Percentiles rank a stretch among this genome's conserved stretches.
Conservation (phyloP, 2,797 vertebrate genomes). For the Jordanella pulchra region DNA sequence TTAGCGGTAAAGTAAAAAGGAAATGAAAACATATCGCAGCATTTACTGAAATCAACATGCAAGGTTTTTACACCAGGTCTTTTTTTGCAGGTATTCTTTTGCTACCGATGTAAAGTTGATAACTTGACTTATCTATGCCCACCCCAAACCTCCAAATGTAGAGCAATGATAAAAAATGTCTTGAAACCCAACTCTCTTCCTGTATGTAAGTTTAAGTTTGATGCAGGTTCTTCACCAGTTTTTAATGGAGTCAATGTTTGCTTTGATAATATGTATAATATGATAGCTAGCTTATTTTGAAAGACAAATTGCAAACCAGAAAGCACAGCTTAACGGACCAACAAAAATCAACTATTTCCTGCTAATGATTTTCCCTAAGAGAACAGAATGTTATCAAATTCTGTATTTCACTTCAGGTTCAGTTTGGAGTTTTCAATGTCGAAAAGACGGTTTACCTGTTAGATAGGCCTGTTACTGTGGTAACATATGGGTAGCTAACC, state of each 20-base stretch:
- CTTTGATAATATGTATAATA: neutral
- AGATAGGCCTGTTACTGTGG: neutral
- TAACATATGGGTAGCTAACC: neutral
- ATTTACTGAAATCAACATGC: neutral
- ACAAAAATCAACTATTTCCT: neutral
- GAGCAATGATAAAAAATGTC: neutral
- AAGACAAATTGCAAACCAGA: neutral
- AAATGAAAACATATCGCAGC: too few species aligned
- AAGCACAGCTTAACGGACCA: neutral
- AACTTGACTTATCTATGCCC: neutral
- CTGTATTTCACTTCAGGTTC: neutral
- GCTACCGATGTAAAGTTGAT: too few species aligned
- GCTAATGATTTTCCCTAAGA: neutral
- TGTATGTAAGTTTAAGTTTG: neutral
- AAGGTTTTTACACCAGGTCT: too few species aligned
- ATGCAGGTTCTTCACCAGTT: neutral
- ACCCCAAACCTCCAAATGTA: neutral
- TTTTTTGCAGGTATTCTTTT: too few species aligned
- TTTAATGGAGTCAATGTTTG: neutral
- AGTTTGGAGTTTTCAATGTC: neutral
- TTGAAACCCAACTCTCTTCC: too few species aligned
- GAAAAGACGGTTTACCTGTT: neutral
- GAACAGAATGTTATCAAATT: neutral
- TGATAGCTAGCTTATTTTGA: neutral
- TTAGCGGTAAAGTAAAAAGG: too few species aligned